Conservation (phyloP, 2,797 vertebrate genomes). For the Parauchenoglanis punctatus region DNA sequence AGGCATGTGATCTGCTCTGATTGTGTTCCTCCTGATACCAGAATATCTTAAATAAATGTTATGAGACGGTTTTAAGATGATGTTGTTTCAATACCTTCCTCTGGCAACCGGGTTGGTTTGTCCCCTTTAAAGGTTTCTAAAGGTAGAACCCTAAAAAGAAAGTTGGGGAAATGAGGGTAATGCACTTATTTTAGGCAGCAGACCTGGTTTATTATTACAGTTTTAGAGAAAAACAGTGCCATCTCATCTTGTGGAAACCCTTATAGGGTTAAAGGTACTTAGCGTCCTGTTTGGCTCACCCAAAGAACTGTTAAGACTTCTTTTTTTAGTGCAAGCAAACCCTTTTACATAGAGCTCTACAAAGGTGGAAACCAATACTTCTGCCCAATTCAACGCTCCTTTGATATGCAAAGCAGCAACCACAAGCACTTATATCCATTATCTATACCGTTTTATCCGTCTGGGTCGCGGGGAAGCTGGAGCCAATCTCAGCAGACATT, state of each 20-base stretch:
- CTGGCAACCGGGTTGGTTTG: not conserved
- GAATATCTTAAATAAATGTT: not conserved
- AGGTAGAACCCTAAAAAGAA: not conserved
- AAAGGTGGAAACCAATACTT: not conserved
- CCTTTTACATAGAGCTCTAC: not conserved
- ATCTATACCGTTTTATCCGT: too few species aligned
- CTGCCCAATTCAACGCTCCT: too few species aligned
- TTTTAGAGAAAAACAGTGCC: not conserved
- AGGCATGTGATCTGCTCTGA: not conserved
- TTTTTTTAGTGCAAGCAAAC: not conserved
- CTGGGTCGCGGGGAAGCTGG: too few species aligned
- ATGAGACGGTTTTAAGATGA: not conserved
- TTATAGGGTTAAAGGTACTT: not conserved
- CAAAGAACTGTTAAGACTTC: not conserved
- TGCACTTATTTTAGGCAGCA: constrained; percentile 20
- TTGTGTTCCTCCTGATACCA: not conserved
- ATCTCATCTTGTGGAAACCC: not conserved
- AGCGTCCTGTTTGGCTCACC: not conserved
- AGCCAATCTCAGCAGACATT: too few species aligned
- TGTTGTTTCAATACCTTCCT: not conserved
- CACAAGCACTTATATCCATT: too few species aligned
- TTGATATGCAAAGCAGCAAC: too few species aligned
- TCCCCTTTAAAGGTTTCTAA: not conserved
- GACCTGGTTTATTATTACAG: not conserved
- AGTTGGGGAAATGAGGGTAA: not conserved